Conservation (phyloP, 2,113 vertebrate genomes). For the Penelope pileata region DNA sequence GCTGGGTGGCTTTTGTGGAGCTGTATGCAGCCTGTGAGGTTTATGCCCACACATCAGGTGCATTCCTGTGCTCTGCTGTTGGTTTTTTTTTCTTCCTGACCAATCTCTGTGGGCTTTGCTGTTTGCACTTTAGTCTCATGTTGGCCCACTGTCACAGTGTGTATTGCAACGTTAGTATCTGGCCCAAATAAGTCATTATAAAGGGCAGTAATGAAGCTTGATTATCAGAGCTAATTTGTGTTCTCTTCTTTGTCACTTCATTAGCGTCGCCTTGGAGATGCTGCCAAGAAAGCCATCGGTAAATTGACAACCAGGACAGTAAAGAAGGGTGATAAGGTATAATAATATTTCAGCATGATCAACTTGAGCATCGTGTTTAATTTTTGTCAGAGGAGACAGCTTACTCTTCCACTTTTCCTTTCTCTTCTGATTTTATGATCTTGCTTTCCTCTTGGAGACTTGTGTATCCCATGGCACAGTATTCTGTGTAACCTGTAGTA, state of each 20-base stretch:
- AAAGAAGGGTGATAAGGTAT: conserved; percentile 97
- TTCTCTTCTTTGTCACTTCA: conserved; percentile 65
- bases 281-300: conserved; percentile 95
- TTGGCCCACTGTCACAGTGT: background rate
- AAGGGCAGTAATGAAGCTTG: conserved; percentile 21
- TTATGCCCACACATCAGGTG: background rate
- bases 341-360: background rate
- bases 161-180: background rate
- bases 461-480: background rate
- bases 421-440: background rate
- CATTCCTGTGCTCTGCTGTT: background rate
- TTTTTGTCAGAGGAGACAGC: background rate
- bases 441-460: background rate
- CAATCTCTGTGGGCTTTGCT: background rate
- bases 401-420: background rate
- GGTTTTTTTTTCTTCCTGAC: background rate
- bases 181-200: conserved; percentile 24
- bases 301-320: conserved; percentile 96
- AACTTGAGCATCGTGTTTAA: background rate
- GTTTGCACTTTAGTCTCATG: background rate
- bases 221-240: conserved; percentile 56
- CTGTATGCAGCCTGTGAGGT: fast-evolving
- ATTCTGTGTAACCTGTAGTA: background rate
- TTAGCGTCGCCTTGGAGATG: conserved; percentile 95
- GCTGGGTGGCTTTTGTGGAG: background rate